phyloP scores from a whole-genome alignment of 2,888 invertebrate species.

The Lamproptera curius region DNA sequence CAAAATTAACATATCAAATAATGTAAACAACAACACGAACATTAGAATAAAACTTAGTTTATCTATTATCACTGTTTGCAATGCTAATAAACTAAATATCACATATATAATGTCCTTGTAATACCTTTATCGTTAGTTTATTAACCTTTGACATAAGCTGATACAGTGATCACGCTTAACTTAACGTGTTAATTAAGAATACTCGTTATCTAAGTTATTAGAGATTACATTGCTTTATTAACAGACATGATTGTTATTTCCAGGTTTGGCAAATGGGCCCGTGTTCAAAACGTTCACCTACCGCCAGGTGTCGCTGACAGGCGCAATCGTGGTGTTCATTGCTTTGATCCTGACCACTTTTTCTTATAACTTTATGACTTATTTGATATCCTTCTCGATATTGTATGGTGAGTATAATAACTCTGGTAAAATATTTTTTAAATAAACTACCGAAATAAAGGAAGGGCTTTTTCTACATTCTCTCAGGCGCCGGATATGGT shows the following conservation, averaged over 20 bases:
- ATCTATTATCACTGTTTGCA: no score
- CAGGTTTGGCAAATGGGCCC: conserved; percentile 84
- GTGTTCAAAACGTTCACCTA: conserved; percentile 82
- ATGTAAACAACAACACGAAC: no score
- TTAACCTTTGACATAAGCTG: conserved; percentile 4
- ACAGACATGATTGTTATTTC: conserved; percentile 34
- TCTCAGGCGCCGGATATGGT: conserved; percentile 80
- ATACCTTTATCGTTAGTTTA: conserved; percentile 7
- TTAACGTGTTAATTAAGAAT: no score
- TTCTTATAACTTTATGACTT: conserved; percentile 80
- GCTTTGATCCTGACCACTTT: conserved; percentile 80
- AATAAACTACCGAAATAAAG: background rate
- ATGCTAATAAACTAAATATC: no score
- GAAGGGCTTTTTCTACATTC: background rate
- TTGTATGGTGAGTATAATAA: conserved; percentile 82
- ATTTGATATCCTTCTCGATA: conserved; percentile 81
- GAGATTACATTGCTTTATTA: background rate
- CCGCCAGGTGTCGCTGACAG: conserved; percentile 81
- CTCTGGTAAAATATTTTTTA: no score
- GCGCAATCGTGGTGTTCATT: conserved; percentile 77
- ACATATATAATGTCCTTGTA: no score
- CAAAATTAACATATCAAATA: no score
- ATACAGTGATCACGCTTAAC: no score
- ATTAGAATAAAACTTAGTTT: no score
- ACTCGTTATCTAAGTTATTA: no score